Conservation (phyloP, 2,797 vertebrate species). For the Pseudochromis fuscus region DNA sequence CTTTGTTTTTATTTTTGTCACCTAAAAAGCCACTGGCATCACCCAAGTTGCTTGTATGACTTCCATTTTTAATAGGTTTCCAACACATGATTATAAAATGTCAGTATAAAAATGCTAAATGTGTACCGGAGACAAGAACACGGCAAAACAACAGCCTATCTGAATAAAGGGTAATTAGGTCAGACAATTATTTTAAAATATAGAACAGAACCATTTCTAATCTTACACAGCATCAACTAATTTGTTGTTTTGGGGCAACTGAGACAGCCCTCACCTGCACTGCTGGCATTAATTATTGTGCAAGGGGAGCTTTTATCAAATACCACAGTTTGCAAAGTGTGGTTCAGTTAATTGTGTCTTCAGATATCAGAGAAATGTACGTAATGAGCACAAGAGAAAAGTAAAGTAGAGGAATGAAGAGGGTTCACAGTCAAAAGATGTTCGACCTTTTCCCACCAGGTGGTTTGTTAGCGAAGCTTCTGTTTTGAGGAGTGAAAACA, state of each 20-base stretch:
- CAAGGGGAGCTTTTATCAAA: conserved; percentile 57
- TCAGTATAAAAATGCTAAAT: conserved; percentile 31
- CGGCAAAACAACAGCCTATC: conserved; percentile 38
- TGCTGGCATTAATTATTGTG: conserved; percentile 58
- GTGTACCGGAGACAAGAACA: not conserved
- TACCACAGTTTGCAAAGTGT: conserved; percentile 46
- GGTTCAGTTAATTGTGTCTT: conserved; percentile 64
- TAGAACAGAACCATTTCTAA: conserved; percentile 55
- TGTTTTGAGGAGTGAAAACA: conserved; percentile 35
- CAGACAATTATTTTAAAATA: conserved; percentile 31
- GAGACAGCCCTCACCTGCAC: conserved; percentile 29
- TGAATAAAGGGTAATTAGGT: conserved; percentile 74
- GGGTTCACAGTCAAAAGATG: conserved; percentile 52
- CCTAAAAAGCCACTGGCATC: not conserved
- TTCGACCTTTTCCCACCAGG: conserved; percentile 65
- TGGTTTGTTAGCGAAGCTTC: conserved; percentile 54
- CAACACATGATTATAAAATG: conserved; percentile 20
- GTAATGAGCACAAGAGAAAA: conserved; percentile 65
- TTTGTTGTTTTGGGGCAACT: conserved; percentile 56
- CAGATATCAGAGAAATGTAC: conserved; percentile 33
- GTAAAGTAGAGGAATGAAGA: conserved; percentile 45
- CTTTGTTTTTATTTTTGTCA: conserved; percentile 19
- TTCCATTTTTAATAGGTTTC: not conserved
- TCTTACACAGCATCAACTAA: conserved; percentile 70
- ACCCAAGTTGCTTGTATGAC: conserved; percentile 1